phyloP scores from a whole-genome alignment of 2,888 invertebrate species.

The Caenorhabditis uteleia region DNA sequence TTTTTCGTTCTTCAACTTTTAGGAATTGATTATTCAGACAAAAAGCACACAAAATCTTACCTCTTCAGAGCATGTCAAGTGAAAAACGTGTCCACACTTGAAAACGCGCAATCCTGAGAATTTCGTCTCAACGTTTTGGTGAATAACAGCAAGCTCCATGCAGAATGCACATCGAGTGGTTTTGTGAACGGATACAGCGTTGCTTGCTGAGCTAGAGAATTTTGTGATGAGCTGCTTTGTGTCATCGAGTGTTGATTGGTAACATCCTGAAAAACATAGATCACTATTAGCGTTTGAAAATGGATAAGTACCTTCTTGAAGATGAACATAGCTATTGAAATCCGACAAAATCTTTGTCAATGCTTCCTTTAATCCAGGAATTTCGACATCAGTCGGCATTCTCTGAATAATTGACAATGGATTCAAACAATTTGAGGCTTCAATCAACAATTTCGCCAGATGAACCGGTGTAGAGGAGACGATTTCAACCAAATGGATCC shows the following conservation, averaged over 20 bases:
- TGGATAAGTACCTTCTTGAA: conserved; percentile 19
- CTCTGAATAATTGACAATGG: conserved; percentile 58
- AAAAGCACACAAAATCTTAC: conserved; percentile 10
- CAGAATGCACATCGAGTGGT: conserved; percentile 8
- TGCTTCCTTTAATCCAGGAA: conserved; percentile 77
- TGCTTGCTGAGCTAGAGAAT: no score
- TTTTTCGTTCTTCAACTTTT: no score
- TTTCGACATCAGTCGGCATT: conserved; percentile 83
- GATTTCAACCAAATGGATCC: conserved; percentile 59
- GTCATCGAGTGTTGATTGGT: conserved; percentile 30
- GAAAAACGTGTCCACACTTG: conserved; percentile 56
- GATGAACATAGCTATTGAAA: conserved; percentile 79
- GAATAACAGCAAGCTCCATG: conserved; percentile 6
- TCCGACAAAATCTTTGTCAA: conserved; percentile 76
- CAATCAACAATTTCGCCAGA: conserved; percentile 51
- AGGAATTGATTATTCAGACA: no score
- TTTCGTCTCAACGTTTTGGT: conserved; percentile 8
- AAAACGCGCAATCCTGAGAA: conserved; percentile 37
- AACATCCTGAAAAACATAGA: conserved; percentile 23
- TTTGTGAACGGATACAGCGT: no score
- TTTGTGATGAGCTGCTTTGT: conserved; percentile 6
- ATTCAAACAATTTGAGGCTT: conserved; percentile 53
- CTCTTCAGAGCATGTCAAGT: conserved; percentile 40
- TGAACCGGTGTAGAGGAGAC: conserved; percentile 55
- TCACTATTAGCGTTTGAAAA: background rate